A percentile compares a stretch with the other conserved stretches of the same genome.
phyloP scores from a whole-genome alignment of 2,888 invertebrate genomes.

The Resseliella maxima region DNA sequence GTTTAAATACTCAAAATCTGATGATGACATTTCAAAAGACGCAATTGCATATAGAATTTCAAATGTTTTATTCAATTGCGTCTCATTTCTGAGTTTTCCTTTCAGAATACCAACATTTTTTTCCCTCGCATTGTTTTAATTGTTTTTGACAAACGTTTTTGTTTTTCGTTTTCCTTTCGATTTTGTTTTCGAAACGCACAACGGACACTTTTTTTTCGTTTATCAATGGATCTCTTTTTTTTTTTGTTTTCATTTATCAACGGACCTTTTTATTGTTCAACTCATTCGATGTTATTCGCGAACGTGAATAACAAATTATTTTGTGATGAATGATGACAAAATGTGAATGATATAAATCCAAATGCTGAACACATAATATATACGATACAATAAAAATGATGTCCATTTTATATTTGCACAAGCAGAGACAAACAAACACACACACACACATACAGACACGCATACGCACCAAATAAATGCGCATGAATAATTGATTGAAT shows the following conservation, averaged over 20 bases:
- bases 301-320: constrained; percentile 31
- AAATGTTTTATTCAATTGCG: background rate
- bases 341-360: constrained; percentile 30
- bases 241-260: background rate
- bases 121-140: background rate
- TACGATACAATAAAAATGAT: constrained; percentile 19
- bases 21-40: constrained; percentile 8
- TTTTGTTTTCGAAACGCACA: too few species aligned
- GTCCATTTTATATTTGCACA: background rate
- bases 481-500: constrained; percentile 40
- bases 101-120: background rate
- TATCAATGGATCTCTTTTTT: background rate
- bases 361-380: background rate
- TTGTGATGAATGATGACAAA: constrained; percentile 51
- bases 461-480: background rate
- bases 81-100: background rate
- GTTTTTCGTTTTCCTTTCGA: too few species aligned
- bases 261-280: background rate
- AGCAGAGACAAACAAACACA: too few species aligned
- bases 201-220: background rate
- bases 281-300: background rate
- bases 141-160: constrained; percentile 27
- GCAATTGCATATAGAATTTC: background rate
- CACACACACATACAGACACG: background rate
- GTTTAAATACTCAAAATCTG: constrained; percentile 22